phyloP scores from a whole-genome alignment of 2,113 vertebrate genomes.

The Martes martes region DNA sequence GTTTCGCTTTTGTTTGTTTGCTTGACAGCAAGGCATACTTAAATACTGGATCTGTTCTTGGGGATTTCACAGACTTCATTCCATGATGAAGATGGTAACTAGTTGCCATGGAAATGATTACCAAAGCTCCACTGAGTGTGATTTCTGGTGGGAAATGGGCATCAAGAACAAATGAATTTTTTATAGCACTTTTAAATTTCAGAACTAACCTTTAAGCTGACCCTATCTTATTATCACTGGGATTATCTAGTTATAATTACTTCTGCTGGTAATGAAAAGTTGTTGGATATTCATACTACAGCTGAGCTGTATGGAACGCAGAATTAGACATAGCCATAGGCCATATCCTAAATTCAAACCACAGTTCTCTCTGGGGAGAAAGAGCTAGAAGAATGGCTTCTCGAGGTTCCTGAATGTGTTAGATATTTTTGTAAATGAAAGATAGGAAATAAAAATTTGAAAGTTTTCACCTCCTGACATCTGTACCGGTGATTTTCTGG shows the following conservation, averaged over 20 bases:
- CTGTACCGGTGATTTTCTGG: neutral
- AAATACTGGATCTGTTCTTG: neutral
- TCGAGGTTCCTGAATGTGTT: neutral
- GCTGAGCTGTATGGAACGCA: neutral
- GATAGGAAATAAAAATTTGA: neutral
- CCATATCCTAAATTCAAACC: neutral
- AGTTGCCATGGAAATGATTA: conserved; percentile 57
- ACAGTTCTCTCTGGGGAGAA: neutral
- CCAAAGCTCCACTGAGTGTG: conserved; percentile 34
- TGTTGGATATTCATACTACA: conserved; percentile 2
- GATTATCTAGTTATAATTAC: conserved; percentile 58
- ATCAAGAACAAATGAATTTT: conserved; percentile 52
- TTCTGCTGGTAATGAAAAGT: conserved; percentile 34
- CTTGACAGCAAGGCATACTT: neutral
- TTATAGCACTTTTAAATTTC: conserved; percentile 46
- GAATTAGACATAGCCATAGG: conserved; percentile 1
- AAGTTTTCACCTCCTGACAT: neutral
- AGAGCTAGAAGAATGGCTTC: neutral
- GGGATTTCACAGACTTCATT: conserved; percentile 40
- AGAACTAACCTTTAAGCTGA: conserved; percentile 50
- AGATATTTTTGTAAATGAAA: neutral
- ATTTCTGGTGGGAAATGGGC: conserved; percentile 50
- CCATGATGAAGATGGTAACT: neutral
- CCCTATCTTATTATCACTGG: conserved; percentile 10
- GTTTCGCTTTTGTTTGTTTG: neutral